Percentiles rank a stretch among this genome's conserved stretches.
Conservation (phyloP, 2,888 invertebrate species). For the Xestia xanthographa region DNA sequence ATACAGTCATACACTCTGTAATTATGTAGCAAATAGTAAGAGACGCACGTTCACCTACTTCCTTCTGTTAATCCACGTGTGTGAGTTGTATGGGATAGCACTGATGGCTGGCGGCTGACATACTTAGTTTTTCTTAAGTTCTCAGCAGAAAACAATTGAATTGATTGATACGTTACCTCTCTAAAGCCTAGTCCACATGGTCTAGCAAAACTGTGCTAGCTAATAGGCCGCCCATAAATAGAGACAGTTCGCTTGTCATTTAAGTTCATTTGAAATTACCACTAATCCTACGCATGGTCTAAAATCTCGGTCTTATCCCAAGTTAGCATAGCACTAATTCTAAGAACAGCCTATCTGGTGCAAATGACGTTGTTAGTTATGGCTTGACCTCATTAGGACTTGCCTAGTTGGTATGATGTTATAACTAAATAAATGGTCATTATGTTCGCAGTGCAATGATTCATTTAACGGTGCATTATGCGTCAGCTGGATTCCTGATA, state of each 20-base stretch:
- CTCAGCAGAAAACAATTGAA: slow-evolving; percentile 31
- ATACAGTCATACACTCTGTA: background rate
- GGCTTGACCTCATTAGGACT: slow-evolving; percentile 35
- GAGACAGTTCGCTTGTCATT: background rate
- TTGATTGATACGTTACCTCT: slow-evolving; percentile 21
- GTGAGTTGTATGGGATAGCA: background rate
- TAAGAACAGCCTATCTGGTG: slow-evolving; percentile 1
- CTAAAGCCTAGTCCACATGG: background rate
- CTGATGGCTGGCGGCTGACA: slow-evolving; percentile 32
- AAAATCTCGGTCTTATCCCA: slow-evolving; percentile 8
- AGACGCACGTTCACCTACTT: slow-evolving; percentile 31
- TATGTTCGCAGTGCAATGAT: slow-evolving; percentile 7
- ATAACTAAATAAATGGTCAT: slow-evolving; percentile 13
- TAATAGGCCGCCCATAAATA: background rate
- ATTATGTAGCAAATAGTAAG: background rate
- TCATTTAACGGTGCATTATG: slow-evolving; percentile 24
- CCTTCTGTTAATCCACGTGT: slow-evolving; percentile 1
- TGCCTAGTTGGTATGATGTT: slow-evolving; percentile 12
- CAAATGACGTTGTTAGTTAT: slow-evolving; percentile 17
- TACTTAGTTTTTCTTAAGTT: slow-evolving; percentile 25
- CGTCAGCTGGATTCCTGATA: slow-evolving; percentile 15
- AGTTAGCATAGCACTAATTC: background rate
- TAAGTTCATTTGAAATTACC: background rate
- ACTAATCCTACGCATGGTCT: slow-evolving; percentile 21
- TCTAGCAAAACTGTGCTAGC: background rate